Evolutionary conservation across 1,140 invertebrate genomes (phyloP).

Genomic region (Drosophila guanche): DNA sequence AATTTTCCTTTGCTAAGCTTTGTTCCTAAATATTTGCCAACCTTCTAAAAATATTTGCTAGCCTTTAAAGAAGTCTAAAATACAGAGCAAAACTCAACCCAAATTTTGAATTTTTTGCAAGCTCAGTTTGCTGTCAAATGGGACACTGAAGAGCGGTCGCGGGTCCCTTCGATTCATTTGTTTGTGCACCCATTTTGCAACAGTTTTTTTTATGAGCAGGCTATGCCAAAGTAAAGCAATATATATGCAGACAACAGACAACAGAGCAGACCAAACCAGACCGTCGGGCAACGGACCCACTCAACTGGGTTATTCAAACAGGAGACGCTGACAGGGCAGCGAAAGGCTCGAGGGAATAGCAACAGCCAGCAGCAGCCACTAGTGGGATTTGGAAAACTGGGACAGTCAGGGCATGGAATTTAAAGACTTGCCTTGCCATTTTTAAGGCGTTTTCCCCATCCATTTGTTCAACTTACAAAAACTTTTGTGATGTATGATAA

Average conservation of each 20-base stretch:
- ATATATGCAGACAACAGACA: neutral
- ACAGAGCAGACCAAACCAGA: too few species aligned
- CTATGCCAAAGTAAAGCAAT: conserved; percentile 8
- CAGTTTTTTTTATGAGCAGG: conserved; percentile 1
- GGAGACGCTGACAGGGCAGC: conserved; percentile 1
- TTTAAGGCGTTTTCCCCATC: too few species aligned
- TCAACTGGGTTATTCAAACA: conserved; percentile 16
- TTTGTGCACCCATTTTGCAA: too few species aligned
- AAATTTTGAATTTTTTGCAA: neutral
- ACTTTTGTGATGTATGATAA: too few species aligned
- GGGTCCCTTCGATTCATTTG: conserved; percentile 1
- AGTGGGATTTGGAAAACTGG: conserved; percentile 2
- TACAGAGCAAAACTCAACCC: neutral
- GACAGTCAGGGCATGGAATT: conserved; percentile 1
- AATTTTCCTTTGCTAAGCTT: too few species aligned
- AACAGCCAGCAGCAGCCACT: too few species aligned
- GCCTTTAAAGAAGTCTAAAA: too few species aligned
- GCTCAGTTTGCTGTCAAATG: neutral
- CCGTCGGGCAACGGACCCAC: conserved; percentile 10
- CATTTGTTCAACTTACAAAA: too few species aligned
- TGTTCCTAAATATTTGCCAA: too few species aligned
- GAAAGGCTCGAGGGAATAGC: conserved; percentile 16
- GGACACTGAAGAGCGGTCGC: neutral
- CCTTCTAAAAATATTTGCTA: too few species aligned
- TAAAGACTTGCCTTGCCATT: too few species aligned